Base-by-base conservation (phyloP, 2,888 invertebrate species). In the Eremobia ochroleuca region DNA sequence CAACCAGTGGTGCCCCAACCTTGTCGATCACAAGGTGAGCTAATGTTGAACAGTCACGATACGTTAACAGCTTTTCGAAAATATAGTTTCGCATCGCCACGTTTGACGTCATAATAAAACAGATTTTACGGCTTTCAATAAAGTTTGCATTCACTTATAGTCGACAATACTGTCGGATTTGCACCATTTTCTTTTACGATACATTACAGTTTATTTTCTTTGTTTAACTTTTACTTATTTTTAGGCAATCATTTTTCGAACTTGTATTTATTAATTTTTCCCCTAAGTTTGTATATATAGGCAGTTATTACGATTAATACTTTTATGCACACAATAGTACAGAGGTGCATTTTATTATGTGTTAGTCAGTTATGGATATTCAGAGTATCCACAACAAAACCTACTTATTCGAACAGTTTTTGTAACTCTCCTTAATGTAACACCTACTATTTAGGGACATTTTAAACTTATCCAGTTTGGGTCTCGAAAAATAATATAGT, bases 1-100 rank as follows among this genome's bases (percentile, higher is more conserved):
- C 75, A 82, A 73, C 81, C 77, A 76, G 68, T 80, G 67, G 76
- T 72, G 70, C 70, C 70, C 58, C 80, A 78, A 80, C 87, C 86
- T 84, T 85, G 82, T 81, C 81, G 74, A 73, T 68, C 72, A 80
- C 82, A 67, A 88, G 82, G 83, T 85, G 78, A 81, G 52, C 67
- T 86, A 89, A 92, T 85, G 87, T 82, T 64, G 78, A 28, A 69
- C 52, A 88, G 91, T 90, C 93, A 92, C 92, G 92, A 90, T 73
- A 91, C 70, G 25, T 72, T 49, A 69, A 64, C 37, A 69, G 81
- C 52, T 62, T 62, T 77, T 67, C 61, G 40, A 73, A 74, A 74
- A 85, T 59, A 71, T 52, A 62, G 70, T 76, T 80, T 75, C 72
- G 59, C 67, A 52, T 74, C 68, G 62, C 58, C 70, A 62, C 34